A percentile compares a stretch with the other conserved stretches of the same genome.
Conservation (phyloP, 2,888 invertebrate genomes). For the Mycogona germanica region DNA sequence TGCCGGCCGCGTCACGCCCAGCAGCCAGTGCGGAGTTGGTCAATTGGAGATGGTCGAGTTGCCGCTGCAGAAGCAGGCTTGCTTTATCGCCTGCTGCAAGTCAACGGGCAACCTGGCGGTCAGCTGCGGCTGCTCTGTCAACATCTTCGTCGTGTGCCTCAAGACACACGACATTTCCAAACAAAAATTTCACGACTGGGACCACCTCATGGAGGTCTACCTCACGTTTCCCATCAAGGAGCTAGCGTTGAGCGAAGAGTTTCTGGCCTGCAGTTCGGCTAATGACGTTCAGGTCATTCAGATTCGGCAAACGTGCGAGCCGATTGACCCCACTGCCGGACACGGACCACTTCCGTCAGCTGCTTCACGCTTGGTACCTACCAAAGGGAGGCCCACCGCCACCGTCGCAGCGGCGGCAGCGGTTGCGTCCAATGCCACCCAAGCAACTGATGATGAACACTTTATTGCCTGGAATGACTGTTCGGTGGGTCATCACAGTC, state of each 20-base stretch:
- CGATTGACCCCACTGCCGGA: conserved; percentile 23
- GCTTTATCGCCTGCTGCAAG: conserved; percentile 29
- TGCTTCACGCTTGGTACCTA: background rate
- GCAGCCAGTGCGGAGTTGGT: conserved; percentile 45
- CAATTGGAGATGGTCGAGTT: conserved; percentile 58
- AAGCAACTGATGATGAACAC: conserved; percentile 6
- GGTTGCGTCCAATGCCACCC: background rate
- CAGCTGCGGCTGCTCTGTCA: conserved; percentile 38
- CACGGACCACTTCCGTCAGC: background rate
- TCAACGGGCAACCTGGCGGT: conserved; percentile 35
- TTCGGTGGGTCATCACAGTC: conserved; percentile 9
- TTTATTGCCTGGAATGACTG: conserved; percentile 12
- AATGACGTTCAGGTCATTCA: conserved; percentile 44
- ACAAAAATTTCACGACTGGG: conserved; percentile 54
- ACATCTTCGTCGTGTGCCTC: conserved; percentile 47
- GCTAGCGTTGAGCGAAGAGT: conserved; percentile 52
- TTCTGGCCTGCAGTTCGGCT: conserved; percentile 48
- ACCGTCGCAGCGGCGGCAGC: background rate
- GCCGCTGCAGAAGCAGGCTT: conserved; percentile 47
- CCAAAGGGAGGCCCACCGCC: background rate
- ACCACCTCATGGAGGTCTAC: conserved; percentile 51
- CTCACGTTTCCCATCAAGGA: conserved; percentile 44
- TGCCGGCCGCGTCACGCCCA: conserved; percentile 60
- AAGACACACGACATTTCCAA: conserved; percentile 54
- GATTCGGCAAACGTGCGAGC: no score